phyloP scores from a whole-genome alignment of 2,113 vertebrate species.

The Puntigrus tetrazona region DNA sequence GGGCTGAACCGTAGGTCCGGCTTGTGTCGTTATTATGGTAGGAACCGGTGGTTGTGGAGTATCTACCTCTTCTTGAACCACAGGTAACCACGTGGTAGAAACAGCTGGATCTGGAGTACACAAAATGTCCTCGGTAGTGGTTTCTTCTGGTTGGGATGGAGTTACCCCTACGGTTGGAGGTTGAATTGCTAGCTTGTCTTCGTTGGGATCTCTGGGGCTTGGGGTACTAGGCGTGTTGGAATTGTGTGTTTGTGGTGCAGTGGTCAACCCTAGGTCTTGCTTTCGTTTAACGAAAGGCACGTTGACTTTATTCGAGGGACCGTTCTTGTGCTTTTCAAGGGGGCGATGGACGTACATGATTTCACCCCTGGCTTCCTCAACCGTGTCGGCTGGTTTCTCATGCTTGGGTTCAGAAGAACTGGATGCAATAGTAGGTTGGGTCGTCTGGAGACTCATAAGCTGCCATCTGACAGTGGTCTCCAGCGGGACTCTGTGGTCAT shows the following conservation, averaged over 20 bases:
- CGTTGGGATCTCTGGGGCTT: conserved; percentile 39
- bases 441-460: conserved; percentile 65
- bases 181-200: neutral
- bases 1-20: conserved; percentile 32
- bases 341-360: conserved; percentile 63
- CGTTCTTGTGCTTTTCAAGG: conserved; percentile 43
- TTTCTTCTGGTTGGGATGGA: conserved; percentile 34
- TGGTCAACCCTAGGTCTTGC: conserved; percentile 38
- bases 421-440: conserved; percentile 22
- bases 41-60: conserved; percentile 25
- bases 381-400: conserved; percentile 24
- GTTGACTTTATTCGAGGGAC: conserved; percentile 45
- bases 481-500: conserved; percentile 51
- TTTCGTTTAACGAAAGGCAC: conserved; percentile 56
- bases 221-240: conserved; percentile 55
- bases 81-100: conserved; percentile 64
- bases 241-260: conserved; percentile 12
- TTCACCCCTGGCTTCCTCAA: conserved; percentile 70
- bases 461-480: conserved; percentile 70
- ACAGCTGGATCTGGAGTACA: conserved; percentile 56
- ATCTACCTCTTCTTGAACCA: conserved; percentile 51
- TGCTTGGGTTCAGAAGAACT: conserved; percentile 28
- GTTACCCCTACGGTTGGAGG: neutral
- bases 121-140: conserved; percentile 13
- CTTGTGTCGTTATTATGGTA: conserved; percentile 38